Conservation (phyloP, 1,140 invertebrate species). For the Sarcophaga peregrina region DNA sequence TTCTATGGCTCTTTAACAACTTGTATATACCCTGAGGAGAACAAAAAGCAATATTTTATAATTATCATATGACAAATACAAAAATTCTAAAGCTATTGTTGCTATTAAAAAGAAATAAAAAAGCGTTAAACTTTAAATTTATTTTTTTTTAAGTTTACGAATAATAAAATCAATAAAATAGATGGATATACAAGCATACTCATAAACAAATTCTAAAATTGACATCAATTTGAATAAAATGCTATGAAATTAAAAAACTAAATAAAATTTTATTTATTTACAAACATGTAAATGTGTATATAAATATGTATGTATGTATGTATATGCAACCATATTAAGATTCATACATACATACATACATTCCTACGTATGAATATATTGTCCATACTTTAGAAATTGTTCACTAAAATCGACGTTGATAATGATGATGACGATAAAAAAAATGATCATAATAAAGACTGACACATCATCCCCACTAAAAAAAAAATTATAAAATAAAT, state of each 20-base stretch:
- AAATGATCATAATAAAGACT: slow-evolving; percentile 5
- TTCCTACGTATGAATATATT: neutral
- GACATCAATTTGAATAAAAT: slow-evolving; percentile 14
- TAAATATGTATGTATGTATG: no score
- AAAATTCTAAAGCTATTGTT: slow-evolving; percentile 2
- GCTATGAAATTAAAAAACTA: no score
- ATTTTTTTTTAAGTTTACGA: slow-evolving; percentile 2
- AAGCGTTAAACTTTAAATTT: neutral
- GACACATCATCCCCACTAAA: neutral
- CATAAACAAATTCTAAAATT: neutral
- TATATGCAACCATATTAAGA: no score
- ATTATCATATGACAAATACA: neutral
- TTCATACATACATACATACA: neutral
- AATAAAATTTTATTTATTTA: no score
- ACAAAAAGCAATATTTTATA: neutral
- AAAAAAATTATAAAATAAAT: neutral
- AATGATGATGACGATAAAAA: neutral
- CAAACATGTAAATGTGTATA: no score
- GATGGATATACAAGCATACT: neutral
- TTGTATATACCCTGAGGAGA: neutral
- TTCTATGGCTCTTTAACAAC: neutral
- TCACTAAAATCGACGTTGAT: neutral
- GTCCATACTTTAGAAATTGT: neutral
- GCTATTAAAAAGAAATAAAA: neutral
- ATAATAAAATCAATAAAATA: slow-evolving; percentile 18